Evolutionary conservation across 1,140 invertebrate genomes (phyloP), one percentile per base, ranked within the genome.

Genomic region (Alviniconcha marisindica): DNA sequence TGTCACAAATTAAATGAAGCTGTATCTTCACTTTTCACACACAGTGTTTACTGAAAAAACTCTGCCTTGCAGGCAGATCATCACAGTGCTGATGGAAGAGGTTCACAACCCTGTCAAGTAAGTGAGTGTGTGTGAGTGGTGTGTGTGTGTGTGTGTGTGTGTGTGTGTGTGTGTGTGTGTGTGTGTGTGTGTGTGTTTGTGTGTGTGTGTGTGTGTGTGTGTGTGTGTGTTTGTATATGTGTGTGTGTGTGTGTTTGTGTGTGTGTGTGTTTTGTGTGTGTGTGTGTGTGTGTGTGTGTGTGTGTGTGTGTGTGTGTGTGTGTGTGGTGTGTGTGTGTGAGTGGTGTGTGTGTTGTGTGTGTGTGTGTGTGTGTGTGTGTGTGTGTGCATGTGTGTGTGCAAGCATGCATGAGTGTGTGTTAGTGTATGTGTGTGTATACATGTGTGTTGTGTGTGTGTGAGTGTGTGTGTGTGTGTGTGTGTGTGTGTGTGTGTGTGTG

Each of bases 51-150:
- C n/a, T n/a, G n/a, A n/a, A n/a, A n/a, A n/a, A n/a, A n/a, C n/a
- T n/a, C n/a, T n/a, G n/a, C n/a, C n/a, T n/a, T 83, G 31, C 48
- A 88, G 87, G 87, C 85, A 84, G 33, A 40, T 88, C n/a, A 86
- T 88, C 40, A 83, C 83, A 2, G 83, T 88, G 36, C 38, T 88
- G 24, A 82, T 88, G 21, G 87, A 88, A 77, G 87, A 88, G 83
- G 84, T 88, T 48, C 69, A 88, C 10, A 63, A 83, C 21, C 87
- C 87, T 40, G 63, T 71, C 60, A 85, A 71, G 87, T 88, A 80
- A 83, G 86, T 74, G 44, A 10, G 7, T 10, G 31, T 1, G 31
- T 69, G 63, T 69, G 63, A 33, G 63, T 69, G n/a, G 28, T 2
- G 63, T 69, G 63, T 12, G 0, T 28, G 7, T 3, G 14, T 7